A percentile compares a stretch with the other conserved stretches of the same genome.
Evolutionary conservation across 2,113 vertebrate genomes (phyloP).

Genomic region (Caracal caracal): DNA sequence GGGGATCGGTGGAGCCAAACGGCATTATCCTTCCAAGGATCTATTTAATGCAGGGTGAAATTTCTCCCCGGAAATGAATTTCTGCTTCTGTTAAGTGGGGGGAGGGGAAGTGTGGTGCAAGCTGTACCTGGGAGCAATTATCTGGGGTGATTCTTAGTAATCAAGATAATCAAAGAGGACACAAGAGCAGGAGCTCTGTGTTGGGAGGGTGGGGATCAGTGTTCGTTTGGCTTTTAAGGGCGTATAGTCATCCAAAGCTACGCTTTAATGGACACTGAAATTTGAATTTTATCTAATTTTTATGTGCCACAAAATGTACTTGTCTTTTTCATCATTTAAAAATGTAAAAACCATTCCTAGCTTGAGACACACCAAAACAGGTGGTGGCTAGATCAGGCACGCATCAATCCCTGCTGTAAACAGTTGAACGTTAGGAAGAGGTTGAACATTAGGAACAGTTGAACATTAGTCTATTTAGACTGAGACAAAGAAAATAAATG

Average conservation of each 20-base stretch:
- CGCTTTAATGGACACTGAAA: neutral
- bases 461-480: too few relatives aligned
- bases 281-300: neutral
- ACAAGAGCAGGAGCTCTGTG: neutral
- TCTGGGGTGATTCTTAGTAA: neutral
- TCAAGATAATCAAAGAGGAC: slow-evolving; percentile 1
- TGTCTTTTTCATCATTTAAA: neutral
- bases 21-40: neutral
- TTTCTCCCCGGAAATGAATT: slow-evolving; percentile 50
- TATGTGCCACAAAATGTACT: neutral
- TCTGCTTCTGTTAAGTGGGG: neutral
- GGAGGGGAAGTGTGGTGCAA: neutral
- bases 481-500: neutral
- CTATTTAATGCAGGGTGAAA: slow-evolving; percentile 16
- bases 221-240: neutral
- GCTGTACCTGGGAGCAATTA: slow-evolving; percentile 17
- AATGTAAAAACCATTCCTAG: neutral
- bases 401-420: neutral
- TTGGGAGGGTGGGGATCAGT: neutral
- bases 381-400: neutral
- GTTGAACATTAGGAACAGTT: neutral
- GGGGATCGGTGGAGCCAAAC: neutral
- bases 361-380: neutral
- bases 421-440: neutral
- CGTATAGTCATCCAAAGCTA: neutral